phyloP scores from a whole-genome alignment of 1,140 invertebrate genomes.

The Tetranychus urticae region DNA sequence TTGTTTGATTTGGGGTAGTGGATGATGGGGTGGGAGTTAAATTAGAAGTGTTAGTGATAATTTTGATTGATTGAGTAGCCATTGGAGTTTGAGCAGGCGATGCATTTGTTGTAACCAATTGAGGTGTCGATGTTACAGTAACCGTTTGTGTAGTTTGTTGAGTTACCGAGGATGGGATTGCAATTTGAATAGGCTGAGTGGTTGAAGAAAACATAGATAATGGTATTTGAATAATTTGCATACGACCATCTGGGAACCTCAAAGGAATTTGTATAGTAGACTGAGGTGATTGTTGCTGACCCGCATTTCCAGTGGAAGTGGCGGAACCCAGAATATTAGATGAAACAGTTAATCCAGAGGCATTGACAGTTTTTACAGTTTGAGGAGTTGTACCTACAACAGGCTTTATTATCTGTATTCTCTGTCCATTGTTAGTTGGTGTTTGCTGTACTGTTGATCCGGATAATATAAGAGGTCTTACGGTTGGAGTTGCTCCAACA shows the following conservation, averaged over 20 bases:
- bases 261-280: background rate
- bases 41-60: conserved; percentile 2
- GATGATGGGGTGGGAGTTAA: conserved; percentile 14
- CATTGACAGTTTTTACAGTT: background rate
- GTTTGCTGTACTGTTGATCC: background rate
- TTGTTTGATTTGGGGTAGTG: background rate
- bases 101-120: background rate
- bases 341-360: background rate
- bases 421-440: background rate
- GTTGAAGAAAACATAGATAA: background rate
- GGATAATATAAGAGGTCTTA: background rate
- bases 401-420: background rate
- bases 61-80: background rate
- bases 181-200: conserved; percentile 1
- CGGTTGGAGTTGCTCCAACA: background rate
- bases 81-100: background rate
- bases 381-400: background rate
- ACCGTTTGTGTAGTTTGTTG: background rate
- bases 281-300: background rate
- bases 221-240: conserved; percentile 48
- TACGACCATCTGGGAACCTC: conserved; percentile 60
- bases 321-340: background rate
- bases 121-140: background rate
- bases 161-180: background rate
- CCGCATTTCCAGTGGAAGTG: background rate